Base-by-base conservation (phyloP, 2,797 vertebrate species). In the Propithecus deckenii region DNA sequence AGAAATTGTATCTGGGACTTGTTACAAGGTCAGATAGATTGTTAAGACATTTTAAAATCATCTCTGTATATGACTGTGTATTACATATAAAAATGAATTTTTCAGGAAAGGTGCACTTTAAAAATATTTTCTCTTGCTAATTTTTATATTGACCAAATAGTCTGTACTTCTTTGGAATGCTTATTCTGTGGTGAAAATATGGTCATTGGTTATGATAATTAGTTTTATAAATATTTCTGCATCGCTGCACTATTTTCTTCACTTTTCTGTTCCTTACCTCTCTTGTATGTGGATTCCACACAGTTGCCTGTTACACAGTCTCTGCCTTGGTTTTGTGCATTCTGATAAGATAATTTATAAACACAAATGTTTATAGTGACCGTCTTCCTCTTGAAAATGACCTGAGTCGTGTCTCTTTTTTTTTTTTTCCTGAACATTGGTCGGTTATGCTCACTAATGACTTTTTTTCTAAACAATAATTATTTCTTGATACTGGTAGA, bases 321-420 rank as follows among this genome's bases (percentile, higher is more conserved):
- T 85, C 35, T 92, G 85, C 30, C 63, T 69, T 89, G 86, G 14
- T 88, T 96, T 90, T 92, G 22, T 97, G 22, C 84, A 65, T 93
- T 96, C 50, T 72, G 57, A 9, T 75, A 74, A 93, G 80, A 46
- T 32, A 43, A 38, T 67, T 38, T 96, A 86, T 63, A 85, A 96
- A 93, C 57, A 86, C 23, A 89, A 86, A 86, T 18, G 14, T 65
- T 97, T 83, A 94, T 3, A 95, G 38, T 94, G 65, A 92, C 48
- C 17, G 93, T 95, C 25, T 94, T 96, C 35, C n/a, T 86, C 50
- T 88, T 94, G 43, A 98, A 96, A 71, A 61, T 61, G n/a, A 89
- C 25, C 35, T 65, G 71, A n/a, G 18, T 88, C 41, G 84, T 57
- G 22, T 57, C 22, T 25, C 25, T 23, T 10, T 55, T 55, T 55